Evolutionary conservation across 2,113 vertebrate genomes (phyloP).

Genomic region (Ictalurus punctatus): DNA sequence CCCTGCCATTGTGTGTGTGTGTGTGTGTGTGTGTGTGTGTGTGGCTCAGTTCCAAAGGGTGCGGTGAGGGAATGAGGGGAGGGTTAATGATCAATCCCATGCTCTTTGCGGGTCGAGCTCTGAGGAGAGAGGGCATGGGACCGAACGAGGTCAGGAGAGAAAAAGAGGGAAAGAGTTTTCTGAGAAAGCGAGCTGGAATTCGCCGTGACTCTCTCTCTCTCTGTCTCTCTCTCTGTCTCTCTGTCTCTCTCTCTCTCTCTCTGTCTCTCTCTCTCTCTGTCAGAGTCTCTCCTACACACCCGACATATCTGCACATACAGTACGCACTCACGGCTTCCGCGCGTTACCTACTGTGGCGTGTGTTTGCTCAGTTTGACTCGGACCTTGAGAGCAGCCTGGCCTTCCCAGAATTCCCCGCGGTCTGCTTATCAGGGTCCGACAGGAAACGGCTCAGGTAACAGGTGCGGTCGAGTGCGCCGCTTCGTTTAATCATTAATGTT

Average conservation of each 20-base stretch:
- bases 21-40: slow-evolving; percentile 54
- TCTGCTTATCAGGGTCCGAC: background rate
- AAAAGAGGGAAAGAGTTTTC: slow-evolving; percentile 27
- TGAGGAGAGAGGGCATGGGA: slow-evolving; percentile 57
- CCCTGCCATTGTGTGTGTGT: slow-evolving; percentile 61
- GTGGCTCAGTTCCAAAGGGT: slow-evolving; percentile 64
- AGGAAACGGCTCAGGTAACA: slow-evolving; percentile 7
- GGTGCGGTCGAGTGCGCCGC: background rate
- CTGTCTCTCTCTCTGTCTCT: background rate
- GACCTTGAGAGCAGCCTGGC: background rate
- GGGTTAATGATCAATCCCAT: slow-evolving; percentile 78
- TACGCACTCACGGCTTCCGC: background rate
- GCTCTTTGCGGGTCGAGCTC: slow-evolving; percentile 65
- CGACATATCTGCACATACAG: background rate
- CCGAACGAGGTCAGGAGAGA: slow-evolving; percentile 64
- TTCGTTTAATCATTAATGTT: slow-evolving; percentile 23
- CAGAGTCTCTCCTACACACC: background rate
- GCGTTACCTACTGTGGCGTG: background rate
- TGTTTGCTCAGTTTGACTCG: background rate
- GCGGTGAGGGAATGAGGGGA: slow-evolving; percentile 62
- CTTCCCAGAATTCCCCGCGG: slow-evolving; percentile 1
- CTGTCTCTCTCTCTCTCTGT: background rate
- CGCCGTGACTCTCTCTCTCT: background rate
- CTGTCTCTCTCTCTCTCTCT: background rate
- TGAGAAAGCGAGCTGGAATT: slow-evolving; percentile 36